Base-by-base conservation (phyloP, 1,140 invertebrate genomes). In the Nasonia giraulti region DNA sequence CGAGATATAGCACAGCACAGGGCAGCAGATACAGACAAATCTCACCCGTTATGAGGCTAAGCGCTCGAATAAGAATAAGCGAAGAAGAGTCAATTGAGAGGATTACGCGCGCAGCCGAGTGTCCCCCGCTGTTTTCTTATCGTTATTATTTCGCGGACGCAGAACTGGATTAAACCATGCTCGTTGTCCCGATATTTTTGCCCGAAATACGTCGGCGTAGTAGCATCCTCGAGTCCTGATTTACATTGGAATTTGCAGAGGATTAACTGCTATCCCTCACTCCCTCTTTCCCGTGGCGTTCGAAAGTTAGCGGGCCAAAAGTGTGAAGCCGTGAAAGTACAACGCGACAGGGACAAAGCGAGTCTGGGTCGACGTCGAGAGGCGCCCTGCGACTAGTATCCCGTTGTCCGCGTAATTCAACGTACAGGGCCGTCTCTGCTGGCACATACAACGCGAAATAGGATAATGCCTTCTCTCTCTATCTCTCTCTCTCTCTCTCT, bases 381-480 rank as follows among this genome's bases (percentile, higher is more conserved):
- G 83, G 87, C 79, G 82, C 40, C 14, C 44, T 55, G 27, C 55
- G 47, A 86, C 23, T 86, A 78, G 85, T 86, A 83, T 87, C 86
- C 77, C 84, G 87, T 88, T 91, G 89, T 89, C 87, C 88, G 85
- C 86, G 88, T 89, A 89, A 88, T 87, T 89, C 87, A 82, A 86
- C 85, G 79, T 87, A 44, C 8, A 87, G 87, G 85, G 75, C 80
- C 75, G 87, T 84, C 86, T 78, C 14, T 10, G 37, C 47, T 47
- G 77, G n/a, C 55, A 80, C 71, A 62, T 7, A 87, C 84, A 87
- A 87, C 89, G 87, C 87, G 85, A 91, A 91, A 92, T 91, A 91
- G 90, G 90, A 92, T 91, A 91, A 91, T 91, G 89, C 86, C 86
- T 84, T 69, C 66, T 87, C 86, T 89, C 82, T 33, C 75, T 83